These are phyloP conservation scores for Aphodius granarius DNA, from an alignment of 2,888 invertebrate species.

Conservation along the genomic window DNA sequence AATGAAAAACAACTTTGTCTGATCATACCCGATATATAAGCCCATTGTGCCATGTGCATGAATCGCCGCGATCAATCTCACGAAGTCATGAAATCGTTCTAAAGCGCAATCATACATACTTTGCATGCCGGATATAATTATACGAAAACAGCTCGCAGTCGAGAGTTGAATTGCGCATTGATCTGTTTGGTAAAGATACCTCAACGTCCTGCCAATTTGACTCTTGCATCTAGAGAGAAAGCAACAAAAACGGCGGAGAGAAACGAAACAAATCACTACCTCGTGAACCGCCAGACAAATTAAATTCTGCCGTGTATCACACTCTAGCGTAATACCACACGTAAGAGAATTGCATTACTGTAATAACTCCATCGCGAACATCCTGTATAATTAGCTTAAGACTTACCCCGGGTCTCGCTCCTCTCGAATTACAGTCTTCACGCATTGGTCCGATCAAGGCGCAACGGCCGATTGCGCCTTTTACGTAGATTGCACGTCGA, in stretches of 20 bases:
- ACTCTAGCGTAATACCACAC: not conserved
- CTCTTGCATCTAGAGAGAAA: not conserved
- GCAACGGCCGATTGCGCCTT: not conserved
- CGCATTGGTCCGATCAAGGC: not conserved
- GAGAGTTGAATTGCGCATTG: not conserved
- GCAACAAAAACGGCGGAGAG: not conserved
- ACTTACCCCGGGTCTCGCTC: not conserved
- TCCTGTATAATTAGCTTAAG: not conserved
- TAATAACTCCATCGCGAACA: not conserved
- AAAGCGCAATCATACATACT: not conserved
- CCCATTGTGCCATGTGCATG: too few relatives aligned
- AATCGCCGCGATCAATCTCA: not conserved
- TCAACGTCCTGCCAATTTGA: not conserved
- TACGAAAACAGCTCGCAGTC: not conserved
- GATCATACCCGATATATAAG: too few relatives aligned
- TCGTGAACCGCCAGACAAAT: not conserved
- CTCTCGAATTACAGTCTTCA: not conserved
- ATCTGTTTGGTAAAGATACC: not conserved
- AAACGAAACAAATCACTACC: not conserved
- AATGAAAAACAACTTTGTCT: too few relatives aligned
- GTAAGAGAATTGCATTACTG: not conserved
- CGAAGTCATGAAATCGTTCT: not conserved
- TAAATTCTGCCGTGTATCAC: not conserved
- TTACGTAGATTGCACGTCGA: not conserved
- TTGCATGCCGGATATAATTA: not conserved